A percentile compares a stretch with the other conserved stretches of the same genome.
Conservation (phyloP, 2,797 vertebrate genomes). For the Hybognathus amarus region DNA sequence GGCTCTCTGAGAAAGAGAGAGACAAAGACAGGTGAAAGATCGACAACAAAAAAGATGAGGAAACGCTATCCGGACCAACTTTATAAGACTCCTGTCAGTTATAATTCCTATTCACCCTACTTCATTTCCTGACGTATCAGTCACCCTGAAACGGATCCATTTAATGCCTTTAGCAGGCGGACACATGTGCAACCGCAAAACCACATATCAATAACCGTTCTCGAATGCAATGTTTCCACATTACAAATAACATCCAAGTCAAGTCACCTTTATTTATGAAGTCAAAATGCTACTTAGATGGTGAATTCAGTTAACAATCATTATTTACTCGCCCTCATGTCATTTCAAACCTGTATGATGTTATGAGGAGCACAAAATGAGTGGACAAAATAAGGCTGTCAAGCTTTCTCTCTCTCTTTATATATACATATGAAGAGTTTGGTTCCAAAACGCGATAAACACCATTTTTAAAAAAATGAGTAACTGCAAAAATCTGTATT, state of each 20-base stretch:
- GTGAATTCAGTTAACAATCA: neutral
- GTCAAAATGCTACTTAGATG: neutral
- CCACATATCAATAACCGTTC: constrained; percentile 16
- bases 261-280: too few species aligned
- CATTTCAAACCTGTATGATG: neutral
- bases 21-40: constrained; percentile 31
- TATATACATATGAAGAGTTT: too few species aligned
- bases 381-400: too few species aligned
- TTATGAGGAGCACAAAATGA: neutral
- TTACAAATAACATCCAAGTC: neutral
- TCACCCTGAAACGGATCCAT: constrained; percentile 28
- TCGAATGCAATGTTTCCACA: constrained; percentile 20
- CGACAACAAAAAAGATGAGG: neutral
- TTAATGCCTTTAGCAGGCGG: constrained; percentile 52
- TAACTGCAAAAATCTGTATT: too few species aligned
- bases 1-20: constrained; percentile 17
- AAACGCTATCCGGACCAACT: constrained; percentile 10
- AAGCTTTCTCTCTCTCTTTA: too few species aligned
- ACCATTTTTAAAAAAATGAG: too few species aligned
- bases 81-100: constrained; percentile 52
- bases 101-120: constrained; percentile 31
- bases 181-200: constrained; percentile 29
- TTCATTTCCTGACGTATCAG: constrained; percentile 43
- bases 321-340: neutral
- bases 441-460: too few species aligned